Percentiles rank a stretch among this genome's conserved stretches.
Conservation (phyloP, 2,113 vertebrate species). For the Marcusenius ussheri region DNA sequence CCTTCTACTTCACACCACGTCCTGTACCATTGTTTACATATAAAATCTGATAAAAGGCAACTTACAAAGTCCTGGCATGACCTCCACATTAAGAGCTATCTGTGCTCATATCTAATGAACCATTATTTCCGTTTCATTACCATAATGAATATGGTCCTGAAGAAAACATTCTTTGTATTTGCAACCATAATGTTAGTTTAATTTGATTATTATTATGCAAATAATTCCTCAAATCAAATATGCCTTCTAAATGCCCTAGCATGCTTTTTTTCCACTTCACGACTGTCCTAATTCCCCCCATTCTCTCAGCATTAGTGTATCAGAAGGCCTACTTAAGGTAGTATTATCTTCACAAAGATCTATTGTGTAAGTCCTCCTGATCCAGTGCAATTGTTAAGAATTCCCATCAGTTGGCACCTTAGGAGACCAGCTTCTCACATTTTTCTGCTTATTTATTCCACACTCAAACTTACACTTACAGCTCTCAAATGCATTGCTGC, state of each 20-base stretch:
- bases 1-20: background rate
- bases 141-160: background rate
- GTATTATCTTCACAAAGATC: background rate
- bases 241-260: background rate
- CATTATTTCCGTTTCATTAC: background rate
- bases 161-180: background rate
- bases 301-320: background rate
- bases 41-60: background rate
- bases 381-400: background rate
- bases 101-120: background rate
- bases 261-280: background rate
- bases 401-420: background rate
- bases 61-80: background rate
- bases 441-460: background rate
- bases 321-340: background rate
- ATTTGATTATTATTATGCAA: background rate
- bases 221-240: constrained; percentile 2
- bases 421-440: background rate
- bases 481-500: background rate
- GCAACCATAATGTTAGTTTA: background rate
- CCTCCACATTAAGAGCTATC: background rate
- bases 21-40: background rate
- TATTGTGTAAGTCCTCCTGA: background rate
- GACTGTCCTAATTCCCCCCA: background rate
- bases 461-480: background rate